Conservation (phyloP, 2,113 vertebrate genomes). For the Gila orcuttii region DNA sequence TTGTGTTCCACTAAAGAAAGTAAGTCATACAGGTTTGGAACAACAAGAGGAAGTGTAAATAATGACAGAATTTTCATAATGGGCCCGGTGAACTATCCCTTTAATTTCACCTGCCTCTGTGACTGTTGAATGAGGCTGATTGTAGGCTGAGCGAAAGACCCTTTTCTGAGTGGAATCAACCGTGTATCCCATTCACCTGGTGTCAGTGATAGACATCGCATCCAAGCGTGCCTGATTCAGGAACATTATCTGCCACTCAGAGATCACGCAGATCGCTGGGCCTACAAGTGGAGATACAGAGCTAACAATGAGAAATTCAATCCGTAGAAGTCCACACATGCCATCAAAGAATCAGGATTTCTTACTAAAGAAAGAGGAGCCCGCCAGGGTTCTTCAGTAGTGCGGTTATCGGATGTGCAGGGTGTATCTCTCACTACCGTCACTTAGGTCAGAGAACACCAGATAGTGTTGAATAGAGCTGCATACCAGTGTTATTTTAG, state of each 20-base stretch:
- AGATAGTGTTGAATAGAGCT: background rate
- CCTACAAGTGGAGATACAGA: constrained; percentile 41
- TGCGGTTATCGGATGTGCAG: constrained; percentile 46
- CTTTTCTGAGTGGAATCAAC: constrained; percentile 50
- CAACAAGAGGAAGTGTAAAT: background rate
- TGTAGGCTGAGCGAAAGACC: constrained; percentile 60
- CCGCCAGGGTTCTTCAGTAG: constrained; percentile 33
- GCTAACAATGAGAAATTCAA: background rate
- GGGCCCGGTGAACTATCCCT: background rate
- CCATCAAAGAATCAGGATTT: background rate
- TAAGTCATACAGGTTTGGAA: background rate
- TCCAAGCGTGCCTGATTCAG: constrained; percentile 35
- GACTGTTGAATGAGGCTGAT: constrained; percentile 39
- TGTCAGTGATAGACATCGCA: constrained; percentile 54
- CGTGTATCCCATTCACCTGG: constrained; percentile 55
- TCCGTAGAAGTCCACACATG: background rate
- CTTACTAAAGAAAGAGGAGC: constrained; percentile 54
- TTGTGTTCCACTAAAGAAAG: background rate
- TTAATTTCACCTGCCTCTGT: constrained; percentile 47
- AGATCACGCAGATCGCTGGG: constrained; percentile 45
- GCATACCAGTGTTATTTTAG: background rate
- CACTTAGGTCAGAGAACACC: constrained; percentile 48
- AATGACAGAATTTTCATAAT: background rate
- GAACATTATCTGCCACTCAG: constrained; percentile 64
- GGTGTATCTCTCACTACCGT: constrained; percentile 53